phyloP scores from a whole-genome alignment of 2,113 vertebrate species.

The Ellobius talpinus region DNA sequence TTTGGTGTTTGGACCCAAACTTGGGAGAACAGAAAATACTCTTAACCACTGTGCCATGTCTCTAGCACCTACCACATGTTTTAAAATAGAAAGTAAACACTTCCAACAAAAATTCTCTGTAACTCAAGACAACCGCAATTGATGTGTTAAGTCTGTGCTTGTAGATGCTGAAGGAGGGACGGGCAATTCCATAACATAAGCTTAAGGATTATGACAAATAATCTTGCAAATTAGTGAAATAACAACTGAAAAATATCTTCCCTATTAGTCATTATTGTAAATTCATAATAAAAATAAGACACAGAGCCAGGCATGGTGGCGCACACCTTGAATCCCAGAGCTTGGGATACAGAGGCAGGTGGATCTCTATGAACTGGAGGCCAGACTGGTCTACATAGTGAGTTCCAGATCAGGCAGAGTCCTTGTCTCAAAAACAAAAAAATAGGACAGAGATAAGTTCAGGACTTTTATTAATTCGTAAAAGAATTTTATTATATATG shows the following conservation, averaged over 20 bases:
- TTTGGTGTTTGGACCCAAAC: not conserved
- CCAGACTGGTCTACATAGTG: not conserved
- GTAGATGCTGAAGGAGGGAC: not conserved
- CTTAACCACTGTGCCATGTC: not conserved
- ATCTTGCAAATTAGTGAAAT: not conserved
- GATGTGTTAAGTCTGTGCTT: not conserved
- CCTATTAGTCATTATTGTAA: slow-evolving; percentile 19
- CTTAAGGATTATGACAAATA: not conserved
- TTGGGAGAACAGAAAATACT: not conserved
- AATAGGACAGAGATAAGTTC: not conserved
- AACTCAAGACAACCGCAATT: not conserved
- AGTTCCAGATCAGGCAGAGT: not conserved
- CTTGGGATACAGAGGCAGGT: not conserved
- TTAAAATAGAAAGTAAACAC: not conserved
- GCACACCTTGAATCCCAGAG: not conserved
- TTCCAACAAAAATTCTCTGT: not conserved
- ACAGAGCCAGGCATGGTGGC: not conserved
- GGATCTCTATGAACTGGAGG: not conserved
- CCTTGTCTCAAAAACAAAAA: not conserved
- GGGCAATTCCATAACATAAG: not conserved
- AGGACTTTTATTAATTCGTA: not conserved
- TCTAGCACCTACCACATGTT: not conserved
- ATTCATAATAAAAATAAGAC: slow-evolving; percentile 24
- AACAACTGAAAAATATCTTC: slow-evolving; percentile 21
- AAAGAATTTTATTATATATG: not conserved